Percentiles rank a stretch among this genome's conserved stretches.
Conservation (phyloP, 2,888 invertebrate species). For the Mactromeris polynyma region DNA sequence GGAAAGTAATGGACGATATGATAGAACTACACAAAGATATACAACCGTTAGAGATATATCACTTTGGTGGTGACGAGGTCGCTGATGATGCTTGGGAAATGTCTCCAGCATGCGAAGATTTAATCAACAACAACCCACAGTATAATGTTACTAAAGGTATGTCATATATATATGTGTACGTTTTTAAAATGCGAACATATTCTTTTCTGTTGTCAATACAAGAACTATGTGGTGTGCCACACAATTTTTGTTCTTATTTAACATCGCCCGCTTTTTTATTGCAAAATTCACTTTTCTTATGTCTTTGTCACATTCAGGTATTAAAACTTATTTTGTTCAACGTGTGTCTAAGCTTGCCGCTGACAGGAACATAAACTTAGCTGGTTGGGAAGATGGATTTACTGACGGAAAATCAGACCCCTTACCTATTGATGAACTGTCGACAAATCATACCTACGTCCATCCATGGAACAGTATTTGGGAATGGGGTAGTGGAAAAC, state of each 20-base stretch:
- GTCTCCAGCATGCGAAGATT: constrained; percentile 77
- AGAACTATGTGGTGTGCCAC: no score
- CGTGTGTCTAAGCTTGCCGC: constrained; percentile 57
- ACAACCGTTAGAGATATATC: constrained; percentile 79
- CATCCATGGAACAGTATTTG: constrained; percentile 80
- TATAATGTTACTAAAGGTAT: constrained; percentile 59
- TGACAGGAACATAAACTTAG: constrained; percentile 65
- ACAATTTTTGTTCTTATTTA: no score
- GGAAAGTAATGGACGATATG: constrained; percentile 74
- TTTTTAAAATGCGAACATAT: no score
- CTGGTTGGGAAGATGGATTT: constrained; percentile 83
- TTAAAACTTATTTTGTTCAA: constrained; percentile 73
- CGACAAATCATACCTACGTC: constrained; percentile 60
- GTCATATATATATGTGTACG: no score
- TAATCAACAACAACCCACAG: constrained; percentile 39
- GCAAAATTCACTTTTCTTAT: no score
- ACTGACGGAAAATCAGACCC: constrained; percentile 56
- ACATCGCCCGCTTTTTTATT: no score
- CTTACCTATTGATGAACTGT: constrained; percentile 57
- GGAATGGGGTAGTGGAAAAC: constrained; percentile 75
- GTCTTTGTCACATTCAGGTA: constrained; percentile 31
- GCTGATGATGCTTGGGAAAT: constrained; percentile 81
- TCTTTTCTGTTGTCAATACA: no score
- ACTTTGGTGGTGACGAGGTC: constrained; percentile 86
- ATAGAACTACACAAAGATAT: constrained; percentile 75